These are phyloP conservation scores for Periophthalmus modestus DNA, from an alignment of 2,113 vertebrate species.

Conservation along the genomic window DNA sequence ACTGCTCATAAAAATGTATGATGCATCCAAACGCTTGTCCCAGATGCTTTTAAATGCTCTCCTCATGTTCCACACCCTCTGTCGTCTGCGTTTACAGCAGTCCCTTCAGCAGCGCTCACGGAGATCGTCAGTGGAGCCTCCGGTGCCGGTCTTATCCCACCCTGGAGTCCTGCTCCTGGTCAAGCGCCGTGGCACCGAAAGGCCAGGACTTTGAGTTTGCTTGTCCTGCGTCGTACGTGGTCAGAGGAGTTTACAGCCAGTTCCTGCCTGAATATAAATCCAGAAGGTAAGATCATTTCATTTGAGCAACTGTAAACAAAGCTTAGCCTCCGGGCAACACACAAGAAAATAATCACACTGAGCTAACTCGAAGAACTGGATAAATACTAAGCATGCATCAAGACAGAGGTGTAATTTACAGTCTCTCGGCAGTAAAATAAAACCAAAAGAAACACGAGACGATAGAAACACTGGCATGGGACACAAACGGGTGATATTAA, in stretches of 20 bases:
- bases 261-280: rapidly evolving
- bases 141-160: background rate
- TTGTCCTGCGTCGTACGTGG: background rate
- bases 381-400: too few relatives aligned
- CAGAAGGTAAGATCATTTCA: slow-evolving; percentile 9
- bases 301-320: background rate
- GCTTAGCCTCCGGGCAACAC: background rate
- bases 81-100: background rate
- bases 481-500: too few relatives aligned
- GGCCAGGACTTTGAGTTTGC: background rate
- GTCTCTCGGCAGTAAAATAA: too few relatives aligned
- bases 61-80: too few relatives aligned
- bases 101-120: background rate
- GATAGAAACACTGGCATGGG: too few relatives aligned
- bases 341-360: too few relatives aligned
- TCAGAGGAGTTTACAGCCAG: background rate
- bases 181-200: background rate
- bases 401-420: too few relatives aligned
- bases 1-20: background rate
- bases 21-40: too few relatives aligned
- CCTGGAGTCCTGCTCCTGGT: background rate
- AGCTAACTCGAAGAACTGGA: too few relatives aligned
- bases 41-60: too few relatives aligned
- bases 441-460: too few relatives aligned
- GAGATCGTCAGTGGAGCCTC: slow-evolving; percentile 11